Conservation (phyloP, 2,888 invertebrate genomes). For the Diloba caeruleocephala region DNA sequence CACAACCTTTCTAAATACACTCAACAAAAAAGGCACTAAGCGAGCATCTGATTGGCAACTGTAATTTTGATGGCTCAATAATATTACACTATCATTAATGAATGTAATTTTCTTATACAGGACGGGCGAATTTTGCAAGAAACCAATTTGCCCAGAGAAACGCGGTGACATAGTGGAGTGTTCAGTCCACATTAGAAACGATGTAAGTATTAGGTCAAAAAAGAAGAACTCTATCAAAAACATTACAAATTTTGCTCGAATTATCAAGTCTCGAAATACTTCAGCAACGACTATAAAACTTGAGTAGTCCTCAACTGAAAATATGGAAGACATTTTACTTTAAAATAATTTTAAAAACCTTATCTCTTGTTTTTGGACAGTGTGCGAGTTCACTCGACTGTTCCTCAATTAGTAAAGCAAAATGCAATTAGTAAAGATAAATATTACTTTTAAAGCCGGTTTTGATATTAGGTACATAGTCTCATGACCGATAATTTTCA, state of each 20-base stretch:
- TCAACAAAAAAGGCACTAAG: constrained; percentile 6
- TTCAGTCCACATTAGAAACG: constrained; percentile 50
- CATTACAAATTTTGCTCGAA: no score
- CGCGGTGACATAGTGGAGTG: constrained; percentile 68
- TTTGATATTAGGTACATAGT: neutral
- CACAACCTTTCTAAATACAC: constrained; percentile 14
- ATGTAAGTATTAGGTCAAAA: constrained; percentile 58
- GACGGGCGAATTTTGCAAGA: constrained; percentile 63
- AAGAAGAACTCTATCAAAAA: neutral
- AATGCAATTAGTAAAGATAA: no score
- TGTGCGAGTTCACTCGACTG: no score
- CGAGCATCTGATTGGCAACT: neutral
- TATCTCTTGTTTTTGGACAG: no score
- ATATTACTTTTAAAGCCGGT: no score
- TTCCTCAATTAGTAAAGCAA: no score
- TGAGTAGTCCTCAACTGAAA: no score
- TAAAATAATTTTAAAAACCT: no score
- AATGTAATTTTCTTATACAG: constrained; percentile 48
- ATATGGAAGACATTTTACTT: no score
- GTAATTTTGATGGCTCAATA: constrained; percentile 5
- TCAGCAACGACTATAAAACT: no score
- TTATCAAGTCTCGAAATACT: no score
- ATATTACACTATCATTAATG: constrained; percentile 1
- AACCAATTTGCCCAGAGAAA: constrained; percentile 51
- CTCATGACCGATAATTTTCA: constrained; percentile 16